Conservation (phyloP, 2,113 vertebrate species). For the Percina caprodes region DNA sequence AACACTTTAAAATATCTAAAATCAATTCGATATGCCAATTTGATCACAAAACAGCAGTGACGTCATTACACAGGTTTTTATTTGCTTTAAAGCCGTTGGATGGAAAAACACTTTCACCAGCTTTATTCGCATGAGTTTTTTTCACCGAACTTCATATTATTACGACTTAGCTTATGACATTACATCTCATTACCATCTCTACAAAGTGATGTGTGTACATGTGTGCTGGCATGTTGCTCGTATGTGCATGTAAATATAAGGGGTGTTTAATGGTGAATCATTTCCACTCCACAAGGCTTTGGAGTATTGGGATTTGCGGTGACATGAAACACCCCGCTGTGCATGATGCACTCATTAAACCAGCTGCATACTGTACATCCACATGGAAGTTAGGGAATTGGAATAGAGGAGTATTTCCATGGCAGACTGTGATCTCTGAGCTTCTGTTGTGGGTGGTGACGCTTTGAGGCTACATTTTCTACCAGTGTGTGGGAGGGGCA, state of each 20-base stretch:
- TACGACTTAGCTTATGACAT: constrained; percentile 4
- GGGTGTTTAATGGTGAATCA: constrained; percentile 15
- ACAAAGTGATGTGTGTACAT: constrained; percentile 5
- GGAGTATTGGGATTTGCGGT: constrained; percentile 9
- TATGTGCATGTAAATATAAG: constrained; percentile 15
- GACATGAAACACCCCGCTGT: constrained; percentile 8
- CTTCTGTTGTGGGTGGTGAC: constrained; percentile 50
- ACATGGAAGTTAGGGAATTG: constrained; percentile 27
- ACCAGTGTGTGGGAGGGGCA: constrained; percentile 57
- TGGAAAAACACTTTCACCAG: no score
- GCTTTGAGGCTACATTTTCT: constrained; percentile 65
- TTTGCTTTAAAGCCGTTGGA: no score
- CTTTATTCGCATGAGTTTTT: no score
- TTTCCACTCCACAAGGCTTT: constrained; percentile 25
- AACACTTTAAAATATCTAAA: no score
- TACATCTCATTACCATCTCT: not conserved
- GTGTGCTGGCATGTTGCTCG: not conserved
- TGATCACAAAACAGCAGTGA: no score
- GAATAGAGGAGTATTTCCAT: constrained; percentile 25
- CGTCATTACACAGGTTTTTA: no score
- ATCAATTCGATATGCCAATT: no score
- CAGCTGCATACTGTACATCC: not conserved
- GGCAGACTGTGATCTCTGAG: constrained; percentile 47
- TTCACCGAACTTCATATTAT: no score
- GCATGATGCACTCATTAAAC: not conserved